phyloP scores from a whole-genome alignment of 92 coral and sea anemone species.

The Bergia sp. region DNA sequence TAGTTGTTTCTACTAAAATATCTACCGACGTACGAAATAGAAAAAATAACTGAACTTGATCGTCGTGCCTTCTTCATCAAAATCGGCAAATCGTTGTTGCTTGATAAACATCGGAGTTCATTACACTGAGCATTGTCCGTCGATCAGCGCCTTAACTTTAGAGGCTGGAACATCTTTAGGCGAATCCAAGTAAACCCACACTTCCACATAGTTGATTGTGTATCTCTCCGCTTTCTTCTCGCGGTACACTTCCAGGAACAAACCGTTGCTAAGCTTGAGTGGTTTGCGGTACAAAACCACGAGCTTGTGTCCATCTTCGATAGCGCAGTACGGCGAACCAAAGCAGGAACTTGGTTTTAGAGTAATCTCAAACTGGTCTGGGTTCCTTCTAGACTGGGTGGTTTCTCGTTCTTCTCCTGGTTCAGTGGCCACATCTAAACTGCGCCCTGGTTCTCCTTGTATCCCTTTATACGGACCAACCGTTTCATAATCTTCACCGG shows the following conservation, averaged over 20 bases:
- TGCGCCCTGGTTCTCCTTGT: conserved; percentile 38
- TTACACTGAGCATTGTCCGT: too few species aligned
- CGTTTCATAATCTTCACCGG: conserved; percentile 55
- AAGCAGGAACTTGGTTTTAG: conserved; percentile 51
- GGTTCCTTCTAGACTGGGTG: conserved; percentile 45
- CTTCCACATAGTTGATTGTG: conserved; percentile 66
- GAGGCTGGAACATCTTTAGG: background rate
- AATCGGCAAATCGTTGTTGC: too few species aligned
- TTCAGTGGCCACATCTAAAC: conserved; percentile 6
- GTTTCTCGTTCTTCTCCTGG: background rate
- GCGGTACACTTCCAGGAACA: conserved; percentile 69
- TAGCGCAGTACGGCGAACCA: conserved; percentile 75
- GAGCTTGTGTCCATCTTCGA: conserved; percentile 72
- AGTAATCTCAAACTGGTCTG: conserved; percentile 71
- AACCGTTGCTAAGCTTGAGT: conserved; percentile 51
- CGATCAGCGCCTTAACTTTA: too few species aligned
- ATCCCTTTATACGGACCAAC: conserved; percentile 64
- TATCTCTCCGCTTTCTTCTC: conserved; percentile 49
- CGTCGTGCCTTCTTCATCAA: too few species aligned
- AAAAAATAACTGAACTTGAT: too few species aligned
- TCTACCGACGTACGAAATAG: too few species aligned
- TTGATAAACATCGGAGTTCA: too few species aligned
- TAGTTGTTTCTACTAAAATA: too few species aligned
- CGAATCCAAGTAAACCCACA: conserved; percentile 52
- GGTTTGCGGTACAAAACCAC: conserved; percentile 45